Evolutionary conservation across 2,888 invertebrate species (phyloP).

Genomic region (Eustalomyia histrio): DNA sequence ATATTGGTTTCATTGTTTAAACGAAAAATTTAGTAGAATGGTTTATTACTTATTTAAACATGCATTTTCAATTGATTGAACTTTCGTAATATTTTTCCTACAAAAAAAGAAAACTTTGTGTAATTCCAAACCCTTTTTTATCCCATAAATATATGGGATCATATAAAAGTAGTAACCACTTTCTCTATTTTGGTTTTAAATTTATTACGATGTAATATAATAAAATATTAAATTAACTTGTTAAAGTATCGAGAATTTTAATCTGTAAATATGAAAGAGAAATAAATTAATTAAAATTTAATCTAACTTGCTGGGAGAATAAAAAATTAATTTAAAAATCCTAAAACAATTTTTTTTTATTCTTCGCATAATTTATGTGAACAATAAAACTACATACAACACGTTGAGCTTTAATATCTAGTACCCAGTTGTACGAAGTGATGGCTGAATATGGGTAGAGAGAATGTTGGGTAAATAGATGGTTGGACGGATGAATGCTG

Average conservation of each 20-base stretch:
- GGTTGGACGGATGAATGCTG: not conserved
- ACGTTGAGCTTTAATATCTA: conserved; percentile 22
- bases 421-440: conserved; percentile 19
- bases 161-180: too few relatives aligned
- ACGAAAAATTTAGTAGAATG: too few relatives aligned
- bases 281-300: not conserved
- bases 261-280: conserved; percentile 16
- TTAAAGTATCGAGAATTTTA: not conserved
- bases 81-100: too few relatives aligned
- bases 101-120: too few relatives aligned
- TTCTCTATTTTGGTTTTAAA: too few relatives aligned
- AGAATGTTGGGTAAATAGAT: conserved; percentile 16
- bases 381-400: not conserved
- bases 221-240: too few relatives aligned
- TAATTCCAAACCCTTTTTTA: too few relatives aligned
- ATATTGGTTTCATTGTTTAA: too few relatives aligned
- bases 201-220: too few relatives aligned
- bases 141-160: too few relatives aligned
- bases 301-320: not conserved
- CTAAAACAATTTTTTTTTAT: not conserved
- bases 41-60: too few relatives aligned
- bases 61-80: too few relatives aligned
- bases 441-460: not conserved
- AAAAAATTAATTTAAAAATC: not conserved
- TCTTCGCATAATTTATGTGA: not conserved